These are phyloP conservation scores for Aurelia coerulea DNA, from an alignment of 30 jellyfish, hydroid and myxozoan genomes.

Conservation along the genomic window DNA sequence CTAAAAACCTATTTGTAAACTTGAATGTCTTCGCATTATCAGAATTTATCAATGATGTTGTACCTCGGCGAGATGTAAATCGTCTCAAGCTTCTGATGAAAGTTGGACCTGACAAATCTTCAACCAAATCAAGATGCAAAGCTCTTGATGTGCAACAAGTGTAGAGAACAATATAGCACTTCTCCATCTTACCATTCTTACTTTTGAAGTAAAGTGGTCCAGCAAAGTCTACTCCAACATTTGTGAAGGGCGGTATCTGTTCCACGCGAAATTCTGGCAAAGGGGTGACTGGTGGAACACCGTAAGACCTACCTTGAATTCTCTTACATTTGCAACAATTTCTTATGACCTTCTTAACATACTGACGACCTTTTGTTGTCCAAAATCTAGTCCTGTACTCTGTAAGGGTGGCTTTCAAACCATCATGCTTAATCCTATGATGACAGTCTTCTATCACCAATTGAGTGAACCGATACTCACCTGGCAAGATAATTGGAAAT, in stretches of 20 bases:
- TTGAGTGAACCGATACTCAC: constrained; percentile 6
- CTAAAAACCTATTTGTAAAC: not conserved
- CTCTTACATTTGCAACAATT: constrained; percentile 19
- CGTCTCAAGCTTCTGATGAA: constrained; percentile 22
- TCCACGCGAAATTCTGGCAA: constrained; percentile 31
- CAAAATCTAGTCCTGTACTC: constrained; percentile 31
- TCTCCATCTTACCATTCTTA: constrained; percentile 16
- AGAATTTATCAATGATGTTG: not conserved
- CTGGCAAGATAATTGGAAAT: constrained; percentile 20
- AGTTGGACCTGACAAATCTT: constrained; percentile 14
- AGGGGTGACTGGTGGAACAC: constrained; percentile 18
- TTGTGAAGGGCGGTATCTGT: constrained; percentile 9
- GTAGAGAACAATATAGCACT: not conserved
- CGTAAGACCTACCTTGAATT: constrained; percentile 15
- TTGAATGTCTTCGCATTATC: not conserved
- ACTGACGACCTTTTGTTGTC: constrained; percentile 36
- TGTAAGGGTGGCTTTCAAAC: constrained; percentile 30
- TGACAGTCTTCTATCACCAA: constrained; percentile 6
- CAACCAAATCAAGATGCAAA: constrained; percentile 35
- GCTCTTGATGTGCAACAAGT: constrained; percentile 24
- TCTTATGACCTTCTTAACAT: not conserved
- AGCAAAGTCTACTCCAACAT: constrained; percentile 22
- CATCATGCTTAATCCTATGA: not conserved
- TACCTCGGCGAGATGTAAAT: not conserved
- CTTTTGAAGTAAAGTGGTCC: constrained; percentile 16